Evolutionary conservation across 1,140 invertebrate genomes (phyloP), one percentile per base, ranked within the genome.

Genomic region (Nephila pilipes): DNA sequence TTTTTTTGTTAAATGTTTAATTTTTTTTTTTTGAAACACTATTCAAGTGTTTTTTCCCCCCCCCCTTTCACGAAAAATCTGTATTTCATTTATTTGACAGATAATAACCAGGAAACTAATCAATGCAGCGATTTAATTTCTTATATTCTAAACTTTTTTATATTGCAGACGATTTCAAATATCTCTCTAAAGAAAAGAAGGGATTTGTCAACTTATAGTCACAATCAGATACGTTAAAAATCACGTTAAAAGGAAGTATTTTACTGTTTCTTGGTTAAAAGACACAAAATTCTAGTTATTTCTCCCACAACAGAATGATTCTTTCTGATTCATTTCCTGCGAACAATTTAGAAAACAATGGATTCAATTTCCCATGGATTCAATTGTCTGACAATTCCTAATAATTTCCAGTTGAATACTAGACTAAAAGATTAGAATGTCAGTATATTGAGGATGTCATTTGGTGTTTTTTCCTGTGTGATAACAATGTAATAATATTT

Each of bases 251-350:
- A 14, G 63, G 63, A 65, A 32, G 29, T 18, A 20, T 36, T 75
- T 60, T 18, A 18, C 32, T 22, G 4, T 20, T 75, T 75, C 29
- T 75, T n/a, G 2, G 63, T 75, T 75, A 75, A 75, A 36, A 32
- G 16, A 32, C 69, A 18, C 69, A 75, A 75, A 75, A 75, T 75
- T 75, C 25, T 75, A 36, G 69, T 75, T 75, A 36, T 75, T 75
- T 75, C 69, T 75, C 32, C 46, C 69, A 75, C 18, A 32, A 25
- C 69, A 75, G 29, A 36, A 36, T 32, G 12, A 36, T 75, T 65
- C n/a, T 29, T 63, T 65, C 25, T 25, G 10, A 25, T 75, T 75
- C 69, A 36, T 75, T 75, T 75, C 32, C 18, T 75, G 29, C 32
- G 69, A 75, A 6, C 69, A 36, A 36, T 32, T 75, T 18, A 32